These are phyloP conservation scores for Schizaphis graminum DNA, from an alignment of 2,888 invertebrate genomes.

Conservation along the genomic window DNA sequence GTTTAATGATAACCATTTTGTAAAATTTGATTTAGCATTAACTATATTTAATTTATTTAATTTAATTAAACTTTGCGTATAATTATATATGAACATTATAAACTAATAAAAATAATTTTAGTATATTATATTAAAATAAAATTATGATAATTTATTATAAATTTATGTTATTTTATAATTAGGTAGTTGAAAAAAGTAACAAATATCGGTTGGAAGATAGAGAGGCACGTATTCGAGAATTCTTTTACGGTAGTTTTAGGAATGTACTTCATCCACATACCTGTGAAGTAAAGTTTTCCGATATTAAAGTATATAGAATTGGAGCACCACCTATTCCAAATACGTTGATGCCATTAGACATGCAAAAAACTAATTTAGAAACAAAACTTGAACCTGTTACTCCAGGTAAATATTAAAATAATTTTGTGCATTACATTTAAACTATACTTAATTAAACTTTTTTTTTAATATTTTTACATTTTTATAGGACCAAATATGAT, in stretches of 20 bases:
- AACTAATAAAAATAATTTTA: not conserved
- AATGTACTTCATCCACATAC: conserved; percentile 92
- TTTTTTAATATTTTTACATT: not conserved
- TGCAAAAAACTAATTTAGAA: conserved; percentile 91
- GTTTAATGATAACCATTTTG: not conserved
- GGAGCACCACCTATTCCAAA: conserved; percentile 94
- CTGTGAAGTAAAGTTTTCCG: conserved; percentile 92
- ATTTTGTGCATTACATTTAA: not conserved
- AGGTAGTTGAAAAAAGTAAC: conserved; percentile 89
- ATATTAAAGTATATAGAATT: conserved; percentile 92
- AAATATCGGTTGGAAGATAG: conserved; percentile 80
- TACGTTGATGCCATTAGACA: conserved; percentile 96
- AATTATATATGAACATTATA: not conserved
- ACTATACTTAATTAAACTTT: no score
- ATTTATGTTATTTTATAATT: conserved; percentile 32
- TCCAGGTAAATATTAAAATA: conserved; percentile 73
- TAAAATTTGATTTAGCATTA: not conserved
- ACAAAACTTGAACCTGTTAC: conserved; percentile 88
- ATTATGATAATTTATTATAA: not conserved
- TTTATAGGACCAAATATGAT: conserved; percentile 76
- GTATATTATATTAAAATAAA: not conserved
- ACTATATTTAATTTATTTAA: not conserved
- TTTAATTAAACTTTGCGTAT: not conserved
- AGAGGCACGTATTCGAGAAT: conserved; percentile 88
- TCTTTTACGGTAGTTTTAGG: conserved; percentile 88